Conservation (phyloP, 2,888 invertebrate genomes). For the Erynnis tages region DNA sequence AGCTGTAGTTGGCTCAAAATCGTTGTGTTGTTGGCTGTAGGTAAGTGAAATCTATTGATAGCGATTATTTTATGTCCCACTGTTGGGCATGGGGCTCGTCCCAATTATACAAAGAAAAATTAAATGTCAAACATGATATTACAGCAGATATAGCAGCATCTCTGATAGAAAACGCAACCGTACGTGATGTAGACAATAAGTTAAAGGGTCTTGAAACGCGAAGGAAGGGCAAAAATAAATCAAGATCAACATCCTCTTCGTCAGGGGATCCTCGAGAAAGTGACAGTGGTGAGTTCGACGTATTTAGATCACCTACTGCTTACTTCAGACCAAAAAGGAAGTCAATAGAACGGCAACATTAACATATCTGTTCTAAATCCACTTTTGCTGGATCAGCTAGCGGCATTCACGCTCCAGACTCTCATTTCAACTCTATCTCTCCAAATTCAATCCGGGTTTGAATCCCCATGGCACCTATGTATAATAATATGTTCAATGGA, state of each 20-base stretch:
- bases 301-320: no score
- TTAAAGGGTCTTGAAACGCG: slow-evolving; percentile 30
- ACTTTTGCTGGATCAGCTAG: no score
- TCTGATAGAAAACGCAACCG: slow-evolving; percentile 24
- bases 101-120: no score
- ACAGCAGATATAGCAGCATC: slow-evolving; percentile 14
- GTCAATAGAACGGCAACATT: no score
- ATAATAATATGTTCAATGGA: no score
- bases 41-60: slow-evolving; percentile 12
- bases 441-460: no score
- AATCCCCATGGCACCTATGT: no score
- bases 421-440: no score
- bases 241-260: slow-evolving; percentile 6
- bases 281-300: neutral
- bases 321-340: no score
- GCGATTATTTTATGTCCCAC: neutral
- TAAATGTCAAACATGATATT: neutral
- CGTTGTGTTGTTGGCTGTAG: slow-evolving; percentile 7
- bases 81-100: no score
- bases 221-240: slow-evolving; percentile 24
- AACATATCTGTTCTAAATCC: no score
- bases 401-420: no score
- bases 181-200: slow-evolving; percentile 20
- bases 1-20: neutral
- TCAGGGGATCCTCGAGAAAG: neutral